phyloP scores from a whole-genome alignment of 2,888 invertebrate genomes.

The Erebia epiphron region DNA sequence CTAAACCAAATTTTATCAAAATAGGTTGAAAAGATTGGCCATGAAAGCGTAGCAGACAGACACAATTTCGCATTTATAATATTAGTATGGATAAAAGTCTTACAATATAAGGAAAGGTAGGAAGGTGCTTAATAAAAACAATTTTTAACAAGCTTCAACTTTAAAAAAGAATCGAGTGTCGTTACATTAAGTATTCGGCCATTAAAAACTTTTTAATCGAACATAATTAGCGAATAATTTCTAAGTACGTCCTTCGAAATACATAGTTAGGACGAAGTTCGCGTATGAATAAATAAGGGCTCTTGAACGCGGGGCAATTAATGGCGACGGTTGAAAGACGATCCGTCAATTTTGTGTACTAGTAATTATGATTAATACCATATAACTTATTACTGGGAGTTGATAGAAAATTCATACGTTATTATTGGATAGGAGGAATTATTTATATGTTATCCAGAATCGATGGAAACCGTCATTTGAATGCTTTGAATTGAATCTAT shows the following conservation, averaged over 20 bases:
- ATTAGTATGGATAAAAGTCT: no score
- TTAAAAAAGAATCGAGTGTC: conserved; percentile 2
- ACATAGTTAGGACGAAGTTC: conserved; percentile 25
- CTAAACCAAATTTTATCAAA: no score
- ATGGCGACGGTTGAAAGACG: conserved; percentile 20
- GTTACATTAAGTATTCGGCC: conserved; percentile 6
- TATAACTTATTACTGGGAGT: conserved; percentile 25
- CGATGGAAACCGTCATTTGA: not conserved
- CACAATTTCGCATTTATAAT: no score
- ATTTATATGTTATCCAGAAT: not conserved
- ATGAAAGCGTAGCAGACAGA: no score
- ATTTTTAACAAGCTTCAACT: conserved; percentile 3
- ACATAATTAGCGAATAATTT: conserved; percentile 22
- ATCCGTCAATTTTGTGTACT: conserved; percentile 23
- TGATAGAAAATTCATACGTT: conserved; percentile 30
- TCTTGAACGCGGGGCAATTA: conserved; percentile 15
- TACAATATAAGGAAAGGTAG: not conserved
- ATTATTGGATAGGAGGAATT: conserved; percentile 1
- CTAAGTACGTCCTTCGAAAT: conserved; percentile 17
- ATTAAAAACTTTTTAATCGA: conserved; percentile 22
- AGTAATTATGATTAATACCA: conserved; percentile 30
- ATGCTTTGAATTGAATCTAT: not conserved
- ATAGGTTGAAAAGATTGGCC: no score
- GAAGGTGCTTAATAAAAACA: not conserved
- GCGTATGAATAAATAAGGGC: conserved; percentile 36